These are phyloP conservation scores for Pinctada fucata DNA, from an alignment of 2,888 invertebrate species.

Conservation along the genomic window DNA sequence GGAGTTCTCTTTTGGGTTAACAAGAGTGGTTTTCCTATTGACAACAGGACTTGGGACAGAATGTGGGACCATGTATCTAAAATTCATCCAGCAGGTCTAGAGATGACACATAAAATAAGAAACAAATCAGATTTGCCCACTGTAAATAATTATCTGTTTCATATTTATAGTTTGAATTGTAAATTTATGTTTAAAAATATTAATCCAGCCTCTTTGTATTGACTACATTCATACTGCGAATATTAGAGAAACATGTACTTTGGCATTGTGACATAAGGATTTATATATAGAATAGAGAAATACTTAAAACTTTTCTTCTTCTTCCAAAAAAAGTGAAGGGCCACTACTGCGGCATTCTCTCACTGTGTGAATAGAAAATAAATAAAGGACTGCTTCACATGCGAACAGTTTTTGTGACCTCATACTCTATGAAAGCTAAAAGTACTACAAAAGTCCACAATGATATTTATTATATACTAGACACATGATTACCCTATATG, in stretches of 20 bases:
- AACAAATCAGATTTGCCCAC: constrained; percentile 57
- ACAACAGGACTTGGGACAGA: constrained; percentile 73
- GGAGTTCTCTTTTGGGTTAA: constrained; percentile 76
- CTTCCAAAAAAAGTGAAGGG: too few relatives aligned
- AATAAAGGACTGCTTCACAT: too few relatives aligned
- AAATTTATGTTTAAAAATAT: neutral
- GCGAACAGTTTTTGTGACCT: too few relatives aligned
- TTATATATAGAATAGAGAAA: too few relatives aligned
- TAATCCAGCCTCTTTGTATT: too few relatives aligned
- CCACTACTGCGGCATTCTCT: neutral
- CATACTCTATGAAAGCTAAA: too few relatives aligned
- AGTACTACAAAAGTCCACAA: too few relatives aligned
- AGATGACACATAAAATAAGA: constrained; percentile 60
- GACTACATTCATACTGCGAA: too few relatives aligned
- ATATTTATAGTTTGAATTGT: neutral
- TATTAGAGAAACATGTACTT: neutral
- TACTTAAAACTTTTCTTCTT: neutral
- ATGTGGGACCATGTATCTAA: constrained; percentile 76
- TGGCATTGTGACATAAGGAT: neutral
- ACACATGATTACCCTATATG: too few relatives aligned
- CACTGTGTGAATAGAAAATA: neutral
- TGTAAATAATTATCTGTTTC: constrained; percentile 46
- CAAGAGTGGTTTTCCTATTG: constrained; percentile 75
- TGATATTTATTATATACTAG: too few relatives aligned
- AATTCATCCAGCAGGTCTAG: constrained; percentile 70